Evolutionary conservation across 2,888 invertebrate genomes (phyloP).

Genomic region (Polietes domitor): DNA sequence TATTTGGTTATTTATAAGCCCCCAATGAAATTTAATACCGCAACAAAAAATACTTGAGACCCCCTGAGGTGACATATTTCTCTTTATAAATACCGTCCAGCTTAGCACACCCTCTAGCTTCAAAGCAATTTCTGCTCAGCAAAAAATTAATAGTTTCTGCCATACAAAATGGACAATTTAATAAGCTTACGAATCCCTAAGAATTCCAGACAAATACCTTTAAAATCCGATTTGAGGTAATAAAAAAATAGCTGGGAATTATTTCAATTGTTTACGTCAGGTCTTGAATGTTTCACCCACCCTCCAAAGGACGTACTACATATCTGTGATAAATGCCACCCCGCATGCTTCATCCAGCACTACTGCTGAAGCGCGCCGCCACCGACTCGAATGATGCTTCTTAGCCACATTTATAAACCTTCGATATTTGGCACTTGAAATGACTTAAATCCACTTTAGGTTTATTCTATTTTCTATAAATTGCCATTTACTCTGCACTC

Average conservation of each 20-base stretch:
- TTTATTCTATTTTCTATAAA: conserved; percentile 45
- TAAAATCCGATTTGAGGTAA: background rate
- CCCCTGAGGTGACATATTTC: too few species aligned
- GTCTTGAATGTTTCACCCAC: background rate
- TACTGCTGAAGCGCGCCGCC: background rate
- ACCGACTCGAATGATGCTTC: conserved; percentile 23
- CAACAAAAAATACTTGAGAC: too few species aligned
- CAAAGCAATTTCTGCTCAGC: too few species aligned
- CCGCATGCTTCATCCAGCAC: background rate
- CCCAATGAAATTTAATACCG: too few species aligned
- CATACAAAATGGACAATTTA: background rate
- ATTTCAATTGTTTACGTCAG: conserved; percentile 1
- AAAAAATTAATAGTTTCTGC: background rate
- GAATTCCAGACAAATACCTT: background rate
- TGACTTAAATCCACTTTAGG: conserved; percentile 50
- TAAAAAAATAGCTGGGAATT: background rate
- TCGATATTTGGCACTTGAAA: conserved; percentile 54
- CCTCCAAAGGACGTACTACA: background rate
- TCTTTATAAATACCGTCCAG: too few species aligned
- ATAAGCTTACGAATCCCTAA: background rate
- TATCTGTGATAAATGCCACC: background rate
- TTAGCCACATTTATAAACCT: conserved; percentile 49
- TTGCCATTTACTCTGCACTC: conserved; percentile 45
- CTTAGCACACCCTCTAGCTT: too few species aligned
- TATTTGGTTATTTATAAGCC: too few species aligned